These are phyloP conservation scores for Menidia menidia DNA, from an alignment of 2,797 vertebrate species.

Conservation along the genomic window DNA sequence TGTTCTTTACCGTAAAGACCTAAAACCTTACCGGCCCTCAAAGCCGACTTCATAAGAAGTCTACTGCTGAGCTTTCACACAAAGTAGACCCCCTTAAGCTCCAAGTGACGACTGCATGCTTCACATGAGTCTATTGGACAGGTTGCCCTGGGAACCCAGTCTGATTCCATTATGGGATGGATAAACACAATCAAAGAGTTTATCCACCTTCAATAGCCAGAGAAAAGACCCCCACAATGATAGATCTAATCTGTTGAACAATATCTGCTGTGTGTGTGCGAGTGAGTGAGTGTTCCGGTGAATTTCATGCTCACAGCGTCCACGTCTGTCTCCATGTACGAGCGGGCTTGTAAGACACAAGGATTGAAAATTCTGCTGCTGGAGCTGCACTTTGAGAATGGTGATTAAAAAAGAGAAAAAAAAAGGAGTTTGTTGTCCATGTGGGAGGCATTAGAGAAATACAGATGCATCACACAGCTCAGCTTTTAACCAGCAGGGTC, in stretches of 20 bases:
- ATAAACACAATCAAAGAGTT: conserved; percentile 81
- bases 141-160: conserved; percentile 74
- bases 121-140: conserved; percentile 58
- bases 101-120: conserved; percentile 60
- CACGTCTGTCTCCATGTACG: conserved; percentile 35
- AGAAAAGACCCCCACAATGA: conserved; percentile 70
- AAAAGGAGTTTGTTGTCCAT: conserved; percentile 19
- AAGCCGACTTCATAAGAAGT: conserved; percentile 74
- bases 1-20: conserved; percentile 27
- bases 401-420: conserved; percentile 43
- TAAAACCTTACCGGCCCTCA: conserved; percentile 51
- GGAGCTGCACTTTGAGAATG: conserved; percentile 69
- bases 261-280: conserved; percentile 43
- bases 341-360: conserved; percentile 41
- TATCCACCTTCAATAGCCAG: conserved; percentile 76
- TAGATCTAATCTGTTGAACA: conserved; percentile 75
- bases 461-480: conserved; percentile 37
- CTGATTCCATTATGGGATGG: conserved; percentile 78
- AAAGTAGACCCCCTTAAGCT: conserved; percentile 70
- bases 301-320: conserved; percentile 18
- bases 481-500: conserved; percentile 50
- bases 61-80: conserved; percentile 68
- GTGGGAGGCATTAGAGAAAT: conserved; percentile 53
- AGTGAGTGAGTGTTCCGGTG: conserved; percentile 22
- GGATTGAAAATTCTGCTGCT: conserved; percentile 60